Conservation (phyloP, 2,113 vertebrate genomes). For the Choloepus hoffmanni region DNA sequence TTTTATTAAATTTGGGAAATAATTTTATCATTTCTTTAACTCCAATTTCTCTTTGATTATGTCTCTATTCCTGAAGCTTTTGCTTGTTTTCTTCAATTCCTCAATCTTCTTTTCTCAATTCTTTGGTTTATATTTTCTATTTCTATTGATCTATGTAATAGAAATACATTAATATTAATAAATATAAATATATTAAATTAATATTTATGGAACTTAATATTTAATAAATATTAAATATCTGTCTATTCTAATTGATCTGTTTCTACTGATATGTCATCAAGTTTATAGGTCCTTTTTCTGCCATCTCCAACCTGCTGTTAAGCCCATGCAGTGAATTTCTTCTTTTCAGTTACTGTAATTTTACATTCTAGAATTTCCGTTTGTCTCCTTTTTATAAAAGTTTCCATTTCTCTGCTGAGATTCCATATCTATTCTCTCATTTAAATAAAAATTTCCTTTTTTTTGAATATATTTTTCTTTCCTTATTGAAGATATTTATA, state of each 20-base stretch:
- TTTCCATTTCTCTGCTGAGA: background rate
- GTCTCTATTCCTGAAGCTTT: background rate
- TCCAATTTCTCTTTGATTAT: background rate
- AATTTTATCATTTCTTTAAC: background rate
- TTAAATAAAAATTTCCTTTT: background rate
- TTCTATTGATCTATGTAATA: too few species aligned
- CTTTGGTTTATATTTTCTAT: background rate
- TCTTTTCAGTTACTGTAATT: background rate
- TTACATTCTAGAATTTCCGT: background rate
- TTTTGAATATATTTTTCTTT: background rate
- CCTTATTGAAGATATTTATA: background rate
- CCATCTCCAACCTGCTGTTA: background rate
- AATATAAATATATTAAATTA: too few species aligned
- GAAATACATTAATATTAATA: too few species aligned
- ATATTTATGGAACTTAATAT: too few species aligned
- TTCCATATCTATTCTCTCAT: background rate
- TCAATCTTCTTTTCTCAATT: background rate
- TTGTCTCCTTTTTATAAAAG: background rate
- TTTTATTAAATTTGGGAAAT: background rate
- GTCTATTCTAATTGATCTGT: background rate
- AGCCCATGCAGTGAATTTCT: background rate
- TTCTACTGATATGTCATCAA: background rate
- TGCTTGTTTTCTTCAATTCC: background rate
- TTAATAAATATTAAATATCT: too few species aligned
- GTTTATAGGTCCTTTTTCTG: background rate